Evolutionary conservation across 30 jellyfish, hydroid and myxozoan species (phyloP), one percentile per base, ranked within the genome.

Genomic region (Aurelia aurita): DNA sequence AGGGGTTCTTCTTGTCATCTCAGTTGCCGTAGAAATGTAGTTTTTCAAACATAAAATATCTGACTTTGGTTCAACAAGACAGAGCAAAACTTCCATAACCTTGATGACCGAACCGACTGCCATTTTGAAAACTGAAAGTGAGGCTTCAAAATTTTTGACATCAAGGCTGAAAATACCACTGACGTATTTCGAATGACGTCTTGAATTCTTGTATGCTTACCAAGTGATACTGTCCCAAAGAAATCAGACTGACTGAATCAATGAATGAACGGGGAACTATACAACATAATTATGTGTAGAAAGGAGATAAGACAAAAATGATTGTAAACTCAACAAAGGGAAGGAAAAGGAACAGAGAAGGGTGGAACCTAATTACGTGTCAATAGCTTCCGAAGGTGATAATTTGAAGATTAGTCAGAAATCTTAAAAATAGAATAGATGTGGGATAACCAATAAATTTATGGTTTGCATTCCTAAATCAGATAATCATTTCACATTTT

Each of bases 311-410:
- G 81, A 69, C 81, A 69, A 35, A 22, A 1, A 2, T 69, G 16
- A 69, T 27, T 69, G 31, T 27, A 74, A 3, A 3, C 81, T 69
- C 81, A 69, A 44, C 74, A 69, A 69, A 34, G 59, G 81, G 63
- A 69, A 69, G 74, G 31, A 69, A 13, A 62, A 27, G 4, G 44
- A 6, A 31, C 23, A 69, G 60, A 2, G 81, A 2, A 69, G 81
- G 63, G 81, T 32, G 81, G 63, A 69, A 35, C 81, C 63, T 69
- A 69, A 69, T 69, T 69, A 26, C 23, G 81, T 26, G 63, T 69
- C 81, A n/a, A 69, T 69, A 69, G 59, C 63, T 69, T 34, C 63
- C 81, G 63, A 29, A 69, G 81, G 81, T 26, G 29, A 69, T 69
- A 69, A 29, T 29, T 69, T 69, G 63, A 13, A 69, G 81, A 69